These are phyloP conservation scores for Acipenser transmontanus DNA, from an alignment of 2,797 vertebrate species.

Conservation along the genomic window DNA sequence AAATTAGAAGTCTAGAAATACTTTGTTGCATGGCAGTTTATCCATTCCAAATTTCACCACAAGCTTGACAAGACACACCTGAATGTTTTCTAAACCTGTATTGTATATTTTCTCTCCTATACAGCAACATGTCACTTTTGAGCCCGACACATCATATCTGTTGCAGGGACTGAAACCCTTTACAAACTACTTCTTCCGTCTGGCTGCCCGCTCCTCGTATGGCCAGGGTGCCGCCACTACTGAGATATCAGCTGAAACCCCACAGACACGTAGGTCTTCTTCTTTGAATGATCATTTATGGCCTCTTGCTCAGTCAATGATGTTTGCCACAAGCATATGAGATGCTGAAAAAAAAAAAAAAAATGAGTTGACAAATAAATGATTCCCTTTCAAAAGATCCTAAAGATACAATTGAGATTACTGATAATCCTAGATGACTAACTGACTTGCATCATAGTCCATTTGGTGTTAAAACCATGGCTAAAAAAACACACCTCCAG, in stretches of 20 bases:
- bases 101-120: slow-evolving; percentile 23
- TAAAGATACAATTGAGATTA: too few relatives aligned
- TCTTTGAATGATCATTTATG: slow-evolving; percentile 51
- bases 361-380: background rate
- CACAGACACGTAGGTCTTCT: slow-evolving; percentile 98
- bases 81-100: too few relatives aligned
- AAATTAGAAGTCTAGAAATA: too few relatives aligned
- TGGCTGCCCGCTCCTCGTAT: slow-evolving; percentile 89
- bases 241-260: slow-evolving; percentile 92
- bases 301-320: slow-evolving; percentile 2
- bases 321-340: slow-evolving; percentile 1
- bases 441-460: too few relatives aligned
- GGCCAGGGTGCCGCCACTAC: slow-evolving; percentile 91
- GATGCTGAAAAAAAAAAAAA: background rate
- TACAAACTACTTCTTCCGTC: slow-evolving; percentile 87
- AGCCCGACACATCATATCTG: slow-evolving; percentile 83
- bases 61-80: too few relatives aligned
- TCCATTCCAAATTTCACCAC: too few relatives aligned
- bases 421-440: too few relatives aligned
- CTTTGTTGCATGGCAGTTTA: too few relatives aligned
- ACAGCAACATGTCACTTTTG: slow-evolving; percentile 85
- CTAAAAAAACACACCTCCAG: too few relatives aligned
- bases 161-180: slow-evolving; percentile 93
- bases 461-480: too few relatives aligned
- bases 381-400: background rate